Evolutionary conservation across 1,140 invertebrate genomes (phyloP).

Genomic region (Bathynomus jamesi): DNA sequence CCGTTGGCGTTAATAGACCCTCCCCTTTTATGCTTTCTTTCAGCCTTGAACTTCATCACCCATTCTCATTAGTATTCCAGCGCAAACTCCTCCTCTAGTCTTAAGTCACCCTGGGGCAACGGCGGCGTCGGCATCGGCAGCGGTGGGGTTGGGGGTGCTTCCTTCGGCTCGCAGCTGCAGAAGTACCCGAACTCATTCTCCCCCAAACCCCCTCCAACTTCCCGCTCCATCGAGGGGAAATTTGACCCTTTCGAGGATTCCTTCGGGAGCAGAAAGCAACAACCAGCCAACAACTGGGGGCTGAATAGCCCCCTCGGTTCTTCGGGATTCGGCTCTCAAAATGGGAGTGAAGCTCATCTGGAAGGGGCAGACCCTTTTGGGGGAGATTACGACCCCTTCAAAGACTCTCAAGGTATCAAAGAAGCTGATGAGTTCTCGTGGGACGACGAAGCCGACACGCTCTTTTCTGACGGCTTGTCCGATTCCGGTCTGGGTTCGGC

Average conservation of each 20-base stretch:
- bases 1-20: slow-evolving; percentile 26
- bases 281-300: not conserved
- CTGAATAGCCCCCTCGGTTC: slow-evolving; percentile 14
- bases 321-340: slow-evolving; percentile 22
- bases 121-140: not conserved
- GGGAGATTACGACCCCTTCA: slow-evolving; percentile 34
- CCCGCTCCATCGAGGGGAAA: not conserved
- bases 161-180: too few relatives aligned
- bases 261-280: not conserved
- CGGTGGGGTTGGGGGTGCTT: too few relatives aligned
- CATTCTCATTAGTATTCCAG: slow-evolving; percentile 32
- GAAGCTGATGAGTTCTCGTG: slow-evolving; percentile 36
- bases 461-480: slow-evolving; percentile 12
- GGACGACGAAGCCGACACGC: slow-evolving; percentile 35
- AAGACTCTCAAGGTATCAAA: slow-evolving; percentile 27
- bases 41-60: slow-evolving; percentile 33
- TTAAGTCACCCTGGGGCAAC: slow-evolving; percentile 22
- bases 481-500: slow-evolving; percentile 11
- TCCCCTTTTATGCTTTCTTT: slow-evolving; percentile 22
- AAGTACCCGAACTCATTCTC: too few relatives aligned
- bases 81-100: slow-evolving; percentile 8
- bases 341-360: slow-evolving; percentile 24
- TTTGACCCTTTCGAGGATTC: slow-evolving; percentile 1
- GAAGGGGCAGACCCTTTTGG: slow-evolving; percentile 28
- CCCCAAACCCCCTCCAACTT: too few relatives aligned